Evolutionary conservation across 2,113 vertebrate species (phyloP), one percentile per base, ranked within the genome.

Genomic region (Tupaia tana): DNA sequence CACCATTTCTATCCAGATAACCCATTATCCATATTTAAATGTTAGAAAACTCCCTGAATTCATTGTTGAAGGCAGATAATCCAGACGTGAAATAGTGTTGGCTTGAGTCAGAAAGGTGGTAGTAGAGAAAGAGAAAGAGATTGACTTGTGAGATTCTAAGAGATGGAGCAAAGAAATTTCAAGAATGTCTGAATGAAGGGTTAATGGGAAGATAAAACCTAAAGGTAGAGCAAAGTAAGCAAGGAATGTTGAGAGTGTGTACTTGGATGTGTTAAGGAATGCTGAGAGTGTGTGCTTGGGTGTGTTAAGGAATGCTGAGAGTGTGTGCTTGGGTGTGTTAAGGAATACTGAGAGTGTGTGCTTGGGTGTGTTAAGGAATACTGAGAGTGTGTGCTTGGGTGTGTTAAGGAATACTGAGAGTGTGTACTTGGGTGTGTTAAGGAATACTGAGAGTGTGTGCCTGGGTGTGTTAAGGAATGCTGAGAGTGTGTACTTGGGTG

Each of bases 191-290:
- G 43, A 43, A 43, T 43, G 43, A 43, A 43, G 43, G 43, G 43
- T 43, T 43, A 92, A 34, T 78, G 31, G 78, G 64, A 92, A 83
- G 31, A 78, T 78, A 69, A 92, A 86, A 89, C 69, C 24, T 78
- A 24, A 84, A 70, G 59, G 20, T 74, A n/a, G 18, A 90, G 4
- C 19, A 64, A 85, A 81, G 20, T 9, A 79, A 71, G 52, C 18
- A 2, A 31, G 27, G 31, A 66, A 56, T 58, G 61, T 31, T 56
- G 64, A 94, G 19, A 71, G 11, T 89, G 70, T 81, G 14, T 81
- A 54, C 63, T 19, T 80, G 34, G 20, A 4, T 80, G 5, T 56
- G 52, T 61, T 89, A 2, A 31, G 27, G 31, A 66, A 56, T 58
- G 61, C 27, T 56, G 64, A 94, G 19, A 71, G 11, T 89, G 70